Conservation (phyloP, 92 coral and sea anemone species). For the Montipora capitata region DNA sequence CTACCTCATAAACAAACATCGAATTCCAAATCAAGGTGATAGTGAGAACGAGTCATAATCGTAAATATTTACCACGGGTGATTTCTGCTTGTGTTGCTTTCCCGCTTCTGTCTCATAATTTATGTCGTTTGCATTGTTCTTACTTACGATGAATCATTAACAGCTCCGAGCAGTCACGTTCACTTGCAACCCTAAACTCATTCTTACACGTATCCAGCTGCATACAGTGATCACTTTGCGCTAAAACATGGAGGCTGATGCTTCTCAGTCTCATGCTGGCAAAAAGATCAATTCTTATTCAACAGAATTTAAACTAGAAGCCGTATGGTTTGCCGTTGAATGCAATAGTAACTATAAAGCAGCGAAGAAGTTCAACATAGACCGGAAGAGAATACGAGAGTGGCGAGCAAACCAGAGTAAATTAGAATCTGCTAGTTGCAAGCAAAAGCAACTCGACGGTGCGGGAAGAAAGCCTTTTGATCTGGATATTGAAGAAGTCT, state of each 20-base stretch:
- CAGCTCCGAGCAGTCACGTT: constrained; percentile 28
- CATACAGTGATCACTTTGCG: constrained; percentile 28
- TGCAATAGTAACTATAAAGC: constrained; percentile 56
- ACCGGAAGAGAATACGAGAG: too few relatives aligned
- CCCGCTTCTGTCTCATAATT: constrained; percentile 26
- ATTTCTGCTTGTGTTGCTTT: constrained; percentile 14
- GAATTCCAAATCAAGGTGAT: too few relatives aligned
- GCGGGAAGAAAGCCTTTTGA: too few relatives aligned
- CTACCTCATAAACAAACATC: too few relatives aligned
- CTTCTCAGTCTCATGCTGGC: constrained; percentile 53
- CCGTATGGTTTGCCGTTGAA: constrained; percentile 51
- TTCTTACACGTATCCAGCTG: constrained; percentile 36
- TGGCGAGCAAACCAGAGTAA: too few relatives aligned
- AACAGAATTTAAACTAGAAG: too few relatives aligned
- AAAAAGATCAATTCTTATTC: constrained; percentile 31
- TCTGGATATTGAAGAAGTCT: too few relatives aligned
- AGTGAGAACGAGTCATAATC: constrained; percentile 56
- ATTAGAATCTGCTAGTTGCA: too few relatives aligned
- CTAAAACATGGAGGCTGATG: constrained; percentile 37
- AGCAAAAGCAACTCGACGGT: too few relatives aligned
- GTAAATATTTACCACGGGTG: constrained; percentile 20
- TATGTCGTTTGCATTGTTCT: constrained; percentile 41
- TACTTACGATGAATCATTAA: constrained; percentile 43
- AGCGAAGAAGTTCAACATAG: constrained; percentile 36
- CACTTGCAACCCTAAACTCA: too few relatives aligned